phyloP scores from a whole-genome alignment of 2,113 vertebrate species.

The Labeo catla region DNA sequence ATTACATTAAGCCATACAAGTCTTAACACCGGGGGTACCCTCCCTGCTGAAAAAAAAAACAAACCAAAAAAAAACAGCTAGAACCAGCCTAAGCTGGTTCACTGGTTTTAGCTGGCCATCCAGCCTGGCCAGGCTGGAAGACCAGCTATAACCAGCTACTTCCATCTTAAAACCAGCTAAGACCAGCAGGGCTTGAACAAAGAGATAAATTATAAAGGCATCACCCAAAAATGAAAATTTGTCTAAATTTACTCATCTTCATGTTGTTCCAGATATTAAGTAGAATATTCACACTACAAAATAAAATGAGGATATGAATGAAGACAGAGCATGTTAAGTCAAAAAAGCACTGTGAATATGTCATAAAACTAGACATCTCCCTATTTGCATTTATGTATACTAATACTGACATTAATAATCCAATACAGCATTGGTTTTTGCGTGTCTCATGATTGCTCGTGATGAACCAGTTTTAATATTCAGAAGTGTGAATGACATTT shows the following conservation, averaged over 20 bases:
- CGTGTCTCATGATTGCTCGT: neutral
- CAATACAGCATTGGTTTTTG: neutral
- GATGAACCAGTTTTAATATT: neutral
- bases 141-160: too few species aligned
- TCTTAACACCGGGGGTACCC: too few species aligned
- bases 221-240: neutral
- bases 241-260: neutral
- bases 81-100: too few species aligned
- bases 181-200: too few species aligned
- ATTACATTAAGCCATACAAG: too few species aligned
- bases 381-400: neutral
- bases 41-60: too few species aligned
- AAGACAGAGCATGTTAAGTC: neutral
- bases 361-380: neutral
- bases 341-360: neutral
- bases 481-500: neutral
- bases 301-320: neutral
- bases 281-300: neutral
- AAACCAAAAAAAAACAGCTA: too few species aligned
- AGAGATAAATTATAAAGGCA: neutral
- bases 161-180: too few species aligned
- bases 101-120: too few species aligned
- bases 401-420: neutral
- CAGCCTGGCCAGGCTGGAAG: too few species aligned
- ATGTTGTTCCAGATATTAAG: neutral